A percentile compares a stretch with the other conserved stretches of the same genome.
phyloP scores from a whole-genome alignment of 2,888 invertebrate genomes.

The Siphlonurus alternatus region DNA sequence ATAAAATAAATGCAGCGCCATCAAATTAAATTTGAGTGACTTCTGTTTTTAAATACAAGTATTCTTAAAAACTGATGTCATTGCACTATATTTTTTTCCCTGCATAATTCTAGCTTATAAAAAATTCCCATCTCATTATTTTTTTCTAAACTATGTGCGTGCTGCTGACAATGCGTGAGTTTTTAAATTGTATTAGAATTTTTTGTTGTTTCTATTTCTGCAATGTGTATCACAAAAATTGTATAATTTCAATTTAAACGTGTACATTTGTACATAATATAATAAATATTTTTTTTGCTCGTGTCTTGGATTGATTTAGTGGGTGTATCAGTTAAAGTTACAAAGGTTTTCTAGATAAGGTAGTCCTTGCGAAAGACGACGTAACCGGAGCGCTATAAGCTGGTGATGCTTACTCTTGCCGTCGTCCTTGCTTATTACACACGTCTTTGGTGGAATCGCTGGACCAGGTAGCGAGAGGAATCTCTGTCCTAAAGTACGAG shows the following conservation, averaged over 20 bases:
- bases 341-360: not conserved
- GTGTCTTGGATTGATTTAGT: not conserved
- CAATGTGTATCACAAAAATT: not conserved
- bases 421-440: not conserved
- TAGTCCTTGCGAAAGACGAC: not conserved
- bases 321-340: not conserved
- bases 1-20: no score
- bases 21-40: no score
- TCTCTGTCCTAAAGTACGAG: no score
- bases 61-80: no score
- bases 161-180: not conserved
- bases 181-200: not conserved
- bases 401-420: not conserved
- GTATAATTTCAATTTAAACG: not conserved
- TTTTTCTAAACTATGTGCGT: no score
- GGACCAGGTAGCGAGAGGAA: not conserved
- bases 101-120: no score
- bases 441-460: not conserved
- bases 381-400: not conserved
- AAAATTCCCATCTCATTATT: no score
- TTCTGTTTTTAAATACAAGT: no score
- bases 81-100: no score
- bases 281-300: not conserved
- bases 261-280: not conserved
- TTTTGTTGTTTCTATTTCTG: not conserved